Percentiles rank a stretch among this genome's conserved stretches.
Conservation (phyloP, 2,797 vertebrate species). For the Falco naumanni region DNA sequence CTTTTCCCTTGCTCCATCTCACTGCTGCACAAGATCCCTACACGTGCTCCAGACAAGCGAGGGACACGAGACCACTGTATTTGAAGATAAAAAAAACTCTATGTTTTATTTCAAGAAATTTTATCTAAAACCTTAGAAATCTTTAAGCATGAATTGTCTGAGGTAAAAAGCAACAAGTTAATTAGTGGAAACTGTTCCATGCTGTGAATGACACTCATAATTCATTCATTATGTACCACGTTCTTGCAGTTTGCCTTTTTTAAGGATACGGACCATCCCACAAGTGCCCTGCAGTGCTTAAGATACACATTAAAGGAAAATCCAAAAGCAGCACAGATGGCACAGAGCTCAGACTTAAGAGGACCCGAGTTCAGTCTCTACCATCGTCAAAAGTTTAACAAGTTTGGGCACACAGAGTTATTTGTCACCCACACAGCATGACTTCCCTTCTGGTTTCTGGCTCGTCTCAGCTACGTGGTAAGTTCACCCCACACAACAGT, state of each 20-base stretch:
- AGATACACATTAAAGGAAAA: not conserved
- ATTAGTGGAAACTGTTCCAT: not conserved
- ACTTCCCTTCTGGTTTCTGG: not conserved
- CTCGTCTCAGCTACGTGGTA: not conserved
- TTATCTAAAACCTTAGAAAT: not conserved
- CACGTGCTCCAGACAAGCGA: fast-evolving
- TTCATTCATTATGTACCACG: not conserved
- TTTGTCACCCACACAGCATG: not conserved
- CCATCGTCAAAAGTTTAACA: not conserved
- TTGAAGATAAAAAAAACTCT: not conserved
- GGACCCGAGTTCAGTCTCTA: not conserved
- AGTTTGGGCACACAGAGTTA: not conserved
- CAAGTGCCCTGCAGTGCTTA: not conserved
- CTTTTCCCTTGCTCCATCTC: not conserved
- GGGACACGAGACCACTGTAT: not conserved
- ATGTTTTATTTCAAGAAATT: not conserved
- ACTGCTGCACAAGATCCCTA: not conserved
- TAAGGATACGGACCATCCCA: not conserved
- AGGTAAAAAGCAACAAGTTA: not conserved
- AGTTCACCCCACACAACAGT: not conserved
- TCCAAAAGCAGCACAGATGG: not conserved
- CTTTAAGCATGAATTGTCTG: not conserved
- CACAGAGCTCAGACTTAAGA: not conserved
- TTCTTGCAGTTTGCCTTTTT: not conserved
- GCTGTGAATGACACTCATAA: not conserved